phyloP scores from a whole-genome alignment of 2,797 vertebrate species.

The Potorous gilbertii region DNA sequence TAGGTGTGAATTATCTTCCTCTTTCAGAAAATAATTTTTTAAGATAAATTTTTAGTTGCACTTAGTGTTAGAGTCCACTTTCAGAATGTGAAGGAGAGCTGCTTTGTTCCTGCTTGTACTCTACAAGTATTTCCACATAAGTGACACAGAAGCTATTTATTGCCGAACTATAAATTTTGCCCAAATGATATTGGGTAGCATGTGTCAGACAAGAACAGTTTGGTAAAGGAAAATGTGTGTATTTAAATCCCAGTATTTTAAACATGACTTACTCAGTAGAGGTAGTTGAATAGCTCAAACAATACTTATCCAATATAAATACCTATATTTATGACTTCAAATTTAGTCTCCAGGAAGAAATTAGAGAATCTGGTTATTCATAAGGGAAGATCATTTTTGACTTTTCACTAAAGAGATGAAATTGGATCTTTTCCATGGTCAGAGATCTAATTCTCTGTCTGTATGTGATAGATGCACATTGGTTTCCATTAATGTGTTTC shows the following conservation, averaged over 20 bases:
- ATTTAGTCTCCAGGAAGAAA: constrained; percentile 17
- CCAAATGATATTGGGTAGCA: background rate
- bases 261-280: constrained; percentile 1
- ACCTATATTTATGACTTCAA: constrained; percentile 34
- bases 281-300: background rate
- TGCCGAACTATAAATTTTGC: background rate
- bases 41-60: background rate
- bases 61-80: background rate
- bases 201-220: background rate
- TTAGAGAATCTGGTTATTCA: constrained; percentile 31
- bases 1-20: background rate
- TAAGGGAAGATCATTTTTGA: constrained; percentile 47
- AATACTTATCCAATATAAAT: background rate
- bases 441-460: constrained; percentile 36
- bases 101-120: background rate
- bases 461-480: background rate
- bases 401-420: constrained; percentile 42
- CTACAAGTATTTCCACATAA: background rate
- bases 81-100: background rate
- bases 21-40: background rate
- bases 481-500: constrained; percentile 53
- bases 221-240: background rate
- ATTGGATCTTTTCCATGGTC: background rate
- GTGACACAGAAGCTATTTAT: background rate
- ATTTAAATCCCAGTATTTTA: background rate